Conservation (phyloP, 2,113 vertebrate genomes). For the Corythoichthys intestinalis region DNA sequence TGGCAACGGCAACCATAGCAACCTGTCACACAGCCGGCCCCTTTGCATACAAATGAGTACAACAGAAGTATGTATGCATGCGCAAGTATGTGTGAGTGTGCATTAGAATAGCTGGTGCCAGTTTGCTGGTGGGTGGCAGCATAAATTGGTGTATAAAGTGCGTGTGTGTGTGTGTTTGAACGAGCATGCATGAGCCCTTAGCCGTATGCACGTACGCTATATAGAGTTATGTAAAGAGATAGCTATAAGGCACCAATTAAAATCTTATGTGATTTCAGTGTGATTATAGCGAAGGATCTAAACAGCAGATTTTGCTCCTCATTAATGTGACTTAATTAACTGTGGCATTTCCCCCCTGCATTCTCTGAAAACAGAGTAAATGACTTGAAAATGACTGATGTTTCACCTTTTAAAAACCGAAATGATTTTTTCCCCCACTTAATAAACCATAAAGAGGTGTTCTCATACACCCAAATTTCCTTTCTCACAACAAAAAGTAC, state of each 20-base stretch:
- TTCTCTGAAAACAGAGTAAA: not conserved
- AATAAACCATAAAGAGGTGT: too few species aligned
- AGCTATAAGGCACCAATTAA: conserved; percentile 50
- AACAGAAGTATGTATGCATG: conserved; percentile 50
- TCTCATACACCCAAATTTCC: too few species aligned
- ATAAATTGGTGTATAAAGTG: conserved; percentile 29
- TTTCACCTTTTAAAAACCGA: not conserved
- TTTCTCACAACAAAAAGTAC: too few species aligned
- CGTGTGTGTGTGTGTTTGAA: conserved; percentile 1
- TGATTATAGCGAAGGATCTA: conserved; percentile 35
- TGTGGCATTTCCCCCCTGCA: not conserved
- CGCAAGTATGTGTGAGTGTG: conserved; percentile 44
- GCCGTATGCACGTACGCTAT: conserved; percentile 5
- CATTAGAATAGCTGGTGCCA: conserved; percentile 50
- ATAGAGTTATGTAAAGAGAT: conserved; percentile 15
- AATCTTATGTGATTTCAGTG: conserved; percentile 51
- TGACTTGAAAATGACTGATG: not conserved
- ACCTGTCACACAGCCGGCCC: conserved; percentile 44
- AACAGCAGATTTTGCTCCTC: conserved; percentile 30
- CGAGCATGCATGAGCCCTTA: not conserved
- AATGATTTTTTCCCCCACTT: not conserved
- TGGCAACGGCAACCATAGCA: conserved; percentile 67
- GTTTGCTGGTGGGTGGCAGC: conserved; percentile 55
- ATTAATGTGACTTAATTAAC: conserved; percentile 1
- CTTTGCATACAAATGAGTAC: conserved; percentile 65